Conservation (phyloP, 2,888 invertebrate species). For the Perizoma affinitatum region DNA sequence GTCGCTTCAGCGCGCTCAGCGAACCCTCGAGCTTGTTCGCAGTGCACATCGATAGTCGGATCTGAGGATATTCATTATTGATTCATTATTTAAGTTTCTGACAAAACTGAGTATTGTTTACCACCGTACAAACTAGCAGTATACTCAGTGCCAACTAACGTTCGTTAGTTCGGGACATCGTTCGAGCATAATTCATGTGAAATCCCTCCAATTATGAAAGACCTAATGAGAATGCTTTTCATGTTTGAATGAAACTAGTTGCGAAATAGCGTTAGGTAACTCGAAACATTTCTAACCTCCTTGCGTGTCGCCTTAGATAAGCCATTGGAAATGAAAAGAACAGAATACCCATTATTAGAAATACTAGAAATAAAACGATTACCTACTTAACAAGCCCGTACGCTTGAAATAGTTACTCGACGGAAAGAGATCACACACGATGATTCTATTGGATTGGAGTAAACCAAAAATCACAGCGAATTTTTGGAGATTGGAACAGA, state of each 20-base stretch:
- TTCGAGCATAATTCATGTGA: background rate
- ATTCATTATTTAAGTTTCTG: background rate
- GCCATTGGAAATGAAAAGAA: constrained; percentile 38
- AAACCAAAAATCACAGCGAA: too few species aligned
- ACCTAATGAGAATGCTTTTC: too few species aligned
- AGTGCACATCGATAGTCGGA: constrained; percentile 95
- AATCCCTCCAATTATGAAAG: too few species aligned
- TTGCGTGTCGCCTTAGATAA: constrained; percentile 41
- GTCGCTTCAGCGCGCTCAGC: constrained; percentile 91
- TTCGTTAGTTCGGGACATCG: background rate
- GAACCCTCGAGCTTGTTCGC: constrained; percentile 90
- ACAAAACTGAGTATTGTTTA: background rate
- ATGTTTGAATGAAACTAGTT: background rate
- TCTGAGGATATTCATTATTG: constrained; percentile 75
- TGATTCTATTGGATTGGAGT: too few species aligned
- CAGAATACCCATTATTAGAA: constrained; percentile 19
- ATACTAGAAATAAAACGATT: background rate
- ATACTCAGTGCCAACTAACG: background rate
- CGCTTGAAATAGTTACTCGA: too few species aligned
- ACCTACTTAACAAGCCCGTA: too few species aligned
- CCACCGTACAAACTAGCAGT: background rate
- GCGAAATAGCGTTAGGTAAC: background rate
- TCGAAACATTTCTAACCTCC: constrained; percentile 42
- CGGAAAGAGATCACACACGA: too few species aligned
- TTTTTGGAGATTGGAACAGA: too few species aligned